Base-by-base conservation (phyloP, 2,113 vertebrate genomes). In the Tor tambroides region DNA sequence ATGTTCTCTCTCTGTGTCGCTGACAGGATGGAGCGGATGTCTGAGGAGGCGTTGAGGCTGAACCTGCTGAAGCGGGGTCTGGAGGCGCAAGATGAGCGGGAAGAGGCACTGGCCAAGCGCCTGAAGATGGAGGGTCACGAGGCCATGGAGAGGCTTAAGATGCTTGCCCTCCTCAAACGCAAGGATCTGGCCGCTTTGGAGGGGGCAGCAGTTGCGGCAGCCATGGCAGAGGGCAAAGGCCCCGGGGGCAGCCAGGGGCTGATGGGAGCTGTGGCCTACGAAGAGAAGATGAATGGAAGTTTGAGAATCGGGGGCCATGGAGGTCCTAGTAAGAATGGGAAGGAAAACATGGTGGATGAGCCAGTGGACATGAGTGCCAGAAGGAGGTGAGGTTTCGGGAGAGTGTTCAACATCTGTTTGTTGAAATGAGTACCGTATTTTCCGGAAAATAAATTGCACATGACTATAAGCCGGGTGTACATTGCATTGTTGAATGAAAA, bases 71-170 rank as follows among this genome's bases (percentile, higher is more conserved):
- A 99, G 88, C 94, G 98, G 80, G 96, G 97, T 71, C 92, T 99
- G 93, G 98, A 99, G 89, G 94, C 95, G 23, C 93, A 96, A 0
- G 97, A 97, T 0, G 98, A 98, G 46, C 94, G 97, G 67, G 98
- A 99, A 32, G 98, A 99, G 59, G 96, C 97, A 0, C 92, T 98
- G 92, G 96, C 98, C 85, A 99, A 99, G 90, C 93, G 98, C 9
- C 92, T 98, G 32, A 99, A 99, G 81, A 97, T 99, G 98, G 98
- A 99, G 76, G 98, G 98, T 0, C 98, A 99, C 10, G 98, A 98
- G 91, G 98, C 98, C 77, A 99, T 99, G 98, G 98, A 99, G 91
- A 95, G 97, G 86, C 96, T 99, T 21, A 99, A 99, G 94, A 99
- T 99, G 98, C 92, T 99, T 92, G 98, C 98, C 0, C 91, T 99